A percentile compares a stretch with the other conserved stretches of the same genome.
phyloP scores from a whole-genome alignment of 1,140 invertebrate species.

The Mizuhopecten yessoensis region DNA sequence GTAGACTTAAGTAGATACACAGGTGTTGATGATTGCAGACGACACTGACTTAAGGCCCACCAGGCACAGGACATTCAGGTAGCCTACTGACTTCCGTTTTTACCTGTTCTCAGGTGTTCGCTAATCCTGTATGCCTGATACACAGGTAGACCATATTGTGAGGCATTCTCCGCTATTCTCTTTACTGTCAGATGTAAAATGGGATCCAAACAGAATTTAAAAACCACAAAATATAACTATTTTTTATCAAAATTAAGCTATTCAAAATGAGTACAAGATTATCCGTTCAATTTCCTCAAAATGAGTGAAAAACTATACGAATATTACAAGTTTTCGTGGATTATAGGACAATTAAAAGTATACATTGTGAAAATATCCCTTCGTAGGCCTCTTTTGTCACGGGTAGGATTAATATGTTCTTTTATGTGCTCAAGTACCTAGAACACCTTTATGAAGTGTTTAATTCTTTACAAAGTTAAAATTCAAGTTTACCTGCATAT shows the following conservation, averaged over 20 bases:
- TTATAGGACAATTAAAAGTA: too few species aligned
- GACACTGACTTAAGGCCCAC: neutral
- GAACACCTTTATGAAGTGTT: neutral
- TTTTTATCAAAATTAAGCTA: neutral
- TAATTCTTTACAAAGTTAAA: neutral
- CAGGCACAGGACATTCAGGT: neutral
- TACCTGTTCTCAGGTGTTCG: neutral
- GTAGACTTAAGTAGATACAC: neutral
- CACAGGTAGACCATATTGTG: neutral
- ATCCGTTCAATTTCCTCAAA: neutral
- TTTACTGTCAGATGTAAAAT: neutral
- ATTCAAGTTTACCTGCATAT: neutral
- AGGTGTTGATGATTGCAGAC: neutral
- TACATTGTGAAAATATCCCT: too few species aligned
- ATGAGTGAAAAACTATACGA: neutral
- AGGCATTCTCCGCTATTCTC: neutral
- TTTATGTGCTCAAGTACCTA: neutral
- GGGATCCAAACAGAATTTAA: neutral
- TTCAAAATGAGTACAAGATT: neutral
- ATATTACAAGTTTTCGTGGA: neutral
- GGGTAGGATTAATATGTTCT: neutral
- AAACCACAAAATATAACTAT: neutral
- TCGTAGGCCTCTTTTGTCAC: neutral
- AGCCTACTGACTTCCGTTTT: neutral
- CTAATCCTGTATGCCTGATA: neutral